Conservation (phyloP, 2,888 invertebrate genomes). For the Philopedon plagiatum region DNA sequence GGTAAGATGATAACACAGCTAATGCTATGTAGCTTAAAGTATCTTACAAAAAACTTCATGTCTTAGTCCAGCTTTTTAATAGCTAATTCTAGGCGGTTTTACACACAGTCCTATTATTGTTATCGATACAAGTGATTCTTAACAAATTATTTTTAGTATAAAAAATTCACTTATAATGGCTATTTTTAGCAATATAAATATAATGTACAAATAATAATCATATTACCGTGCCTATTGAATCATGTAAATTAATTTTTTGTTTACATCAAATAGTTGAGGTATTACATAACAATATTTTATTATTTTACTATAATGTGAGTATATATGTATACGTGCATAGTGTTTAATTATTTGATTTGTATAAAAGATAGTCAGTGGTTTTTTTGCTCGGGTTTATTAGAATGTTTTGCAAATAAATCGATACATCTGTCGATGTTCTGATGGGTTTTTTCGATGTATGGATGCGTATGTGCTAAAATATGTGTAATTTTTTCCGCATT, state of each 20-base stretch:
- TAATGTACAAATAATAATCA: neutral
- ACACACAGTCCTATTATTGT: no score
- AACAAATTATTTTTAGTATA: no score
- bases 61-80: no score
- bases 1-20: no score
- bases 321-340: conserved; percentile 17
- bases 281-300: conserved; percentile 13
- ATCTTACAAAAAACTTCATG: no score
- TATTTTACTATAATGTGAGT: conserved; percentile 3
- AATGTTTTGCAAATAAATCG: neutral
- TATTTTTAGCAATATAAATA: neutral
- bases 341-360: conserved; percentile 6
- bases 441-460: neutral
- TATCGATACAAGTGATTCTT: no score
- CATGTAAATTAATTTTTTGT: neutral
- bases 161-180: neutral
- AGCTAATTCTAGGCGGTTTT: no score
- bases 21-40: no score
- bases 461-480: neutral
- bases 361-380: neutral
- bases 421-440: neutral
- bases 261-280: neutral
- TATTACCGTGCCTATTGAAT: conserved; percentile 4
- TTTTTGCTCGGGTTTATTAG: neutral
- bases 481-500: neutral